A percentile compares a stretch with the other conserved stretches of the same genome.
Conservation (phyloP, 2,113 vertebrate genomes). For the Merops nubicus region DNA sequence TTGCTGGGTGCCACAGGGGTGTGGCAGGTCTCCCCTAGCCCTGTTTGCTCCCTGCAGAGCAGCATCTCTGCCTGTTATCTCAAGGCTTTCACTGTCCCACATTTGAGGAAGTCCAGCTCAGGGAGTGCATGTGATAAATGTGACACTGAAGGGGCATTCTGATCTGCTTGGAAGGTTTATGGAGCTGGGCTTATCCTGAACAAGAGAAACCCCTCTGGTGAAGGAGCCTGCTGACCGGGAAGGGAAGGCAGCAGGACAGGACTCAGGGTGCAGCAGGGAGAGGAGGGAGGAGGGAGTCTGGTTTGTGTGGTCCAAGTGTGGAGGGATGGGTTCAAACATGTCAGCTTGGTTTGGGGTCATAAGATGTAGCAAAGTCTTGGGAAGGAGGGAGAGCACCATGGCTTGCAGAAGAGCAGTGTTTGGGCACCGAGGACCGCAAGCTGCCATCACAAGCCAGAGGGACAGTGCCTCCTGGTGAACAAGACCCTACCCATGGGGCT, state of each 20-base stretch:
- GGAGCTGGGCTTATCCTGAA: neutral
- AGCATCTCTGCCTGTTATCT: neutral
- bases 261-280: neutral
- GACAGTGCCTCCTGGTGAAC: neutral
- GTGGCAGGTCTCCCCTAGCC: neutral
- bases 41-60: neutral
- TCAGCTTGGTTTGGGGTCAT: neutral
- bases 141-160: neutral
- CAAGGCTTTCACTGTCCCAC: neutral
- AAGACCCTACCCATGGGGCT: neutral
- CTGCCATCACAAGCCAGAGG: neutral
- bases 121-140: too few species aligned
- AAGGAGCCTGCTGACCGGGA: neutral
- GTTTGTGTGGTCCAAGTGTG: neutral
- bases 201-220: neutral
- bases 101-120: neutral
- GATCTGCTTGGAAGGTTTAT: neutral
- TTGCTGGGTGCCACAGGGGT: neutral
- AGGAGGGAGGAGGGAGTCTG: neutral
- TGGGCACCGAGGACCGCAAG: neutral
- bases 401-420: neutral
- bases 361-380: neutral
- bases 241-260: neutral
- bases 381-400: neutral
- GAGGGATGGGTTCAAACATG: neutral